These are phyloP conservation scores for Aporophyla lueneburgensis DNA, from an alignment of 2,888 invertebrate genomes.

Conservation along the genomic window DNA sequence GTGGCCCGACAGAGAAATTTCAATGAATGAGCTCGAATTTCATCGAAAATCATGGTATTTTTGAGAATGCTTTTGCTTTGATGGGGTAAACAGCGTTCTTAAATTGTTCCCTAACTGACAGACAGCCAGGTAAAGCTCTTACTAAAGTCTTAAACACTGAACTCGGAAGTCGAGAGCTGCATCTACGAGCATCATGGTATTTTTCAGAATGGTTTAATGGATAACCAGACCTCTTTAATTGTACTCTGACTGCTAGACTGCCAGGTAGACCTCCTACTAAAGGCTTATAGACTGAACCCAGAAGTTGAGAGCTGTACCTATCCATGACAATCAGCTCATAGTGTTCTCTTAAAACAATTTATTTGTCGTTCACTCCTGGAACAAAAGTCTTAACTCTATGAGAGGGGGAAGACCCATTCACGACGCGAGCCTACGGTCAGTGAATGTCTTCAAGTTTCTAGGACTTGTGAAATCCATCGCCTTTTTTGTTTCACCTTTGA, in stretches of 20 bases:
- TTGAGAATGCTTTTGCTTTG: not conserved
- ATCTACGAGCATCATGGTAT: too few relatives aligned
- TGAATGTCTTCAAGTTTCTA: not conserved
- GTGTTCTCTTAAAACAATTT: not conserved
- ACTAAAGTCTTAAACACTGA: too few relatives aligned
- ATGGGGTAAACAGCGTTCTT: not conserved
- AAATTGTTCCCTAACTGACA: too few relatives aligned
- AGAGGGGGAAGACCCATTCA: not conserved
- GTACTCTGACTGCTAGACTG: too few relatives aligned
- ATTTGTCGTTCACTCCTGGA: not conserved
- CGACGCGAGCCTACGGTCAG: too few relatives aligned
- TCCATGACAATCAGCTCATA: not conserved
- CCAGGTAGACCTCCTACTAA: not conserved
- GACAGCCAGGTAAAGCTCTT: too few relatives aligned
- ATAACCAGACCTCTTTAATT: too few relatives aligned
- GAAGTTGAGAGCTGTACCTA: not conserved
- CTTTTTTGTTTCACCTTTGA: not conserved
- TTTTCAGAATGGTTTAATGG: too few relatives aligned
- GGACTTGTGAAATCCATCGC: not conserved
- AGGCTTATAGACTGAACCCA: too few relatives aligned
- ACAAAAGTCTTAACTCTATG: not conserved
- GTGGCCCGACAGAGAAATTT: conserved; percentile 72
- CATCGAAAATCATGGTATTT: conserved; percentile 34
- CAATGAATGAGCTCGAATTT: conserved; percentile 72
- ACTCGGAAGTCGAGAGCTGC: too few relatives aligned